Percentiles rank a stretch among this genome's conserved stretches.
phyloP scores from a whole-genome alignment of 2,888 invertebrate species.

The Timema podura region DNA sequence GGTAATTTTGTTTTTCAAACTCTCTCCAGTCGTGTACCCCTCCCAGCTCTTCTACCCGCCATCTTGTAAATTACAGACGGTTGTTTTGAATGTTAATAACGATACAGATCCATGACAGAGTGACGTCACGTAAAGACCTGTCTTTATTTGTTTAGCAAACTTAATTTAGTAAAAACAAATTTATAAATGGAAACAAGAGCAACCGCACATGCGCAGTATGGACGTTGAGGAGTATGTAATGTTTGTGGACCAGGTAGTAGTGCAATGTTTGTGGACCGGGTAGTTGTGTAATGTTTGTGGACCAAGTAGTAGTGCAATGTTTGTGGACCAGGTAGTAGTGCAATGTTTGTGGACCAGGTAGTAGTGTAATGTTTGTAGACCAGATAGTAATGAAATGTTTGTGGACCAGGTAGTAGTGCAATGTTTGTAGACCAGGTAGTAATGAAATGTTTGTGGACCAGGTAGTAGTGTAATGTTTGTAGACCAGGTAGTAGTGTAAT shows the following conservation, averaged over 20 bases:
- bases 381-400: background rate
- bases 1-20: too few relatives aligned
- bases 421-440: background rate
- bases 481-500: background rate
- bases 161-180: too few relatives aligned
- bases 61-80: too few relatives aligned
- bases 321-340: background rate
- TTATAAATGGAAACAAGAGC: too few relatives aligned
- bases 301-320: background rate
- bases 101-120: too few relatives aligned
- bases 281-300: background rate
- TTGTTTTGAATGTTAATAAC: too few relatives aligned
- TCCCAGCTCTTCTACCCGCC: too few relatives aligned
- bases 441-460: background rate
- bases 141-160: too few relatives aligned
- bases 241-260: background rate
- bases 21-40: too few relatives aligned
- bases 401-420: background rate
- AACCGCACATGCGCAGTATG: too few relatives aligned
- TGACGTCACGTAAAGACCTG: too few relatives aligned
- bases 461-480: background rate
- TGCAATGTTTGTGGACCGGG: background rate
- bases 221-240: too few relatives aligned
- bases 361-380: background rate
- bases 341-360: background rate